A percentile compares a stretch with the other conserved stretches of the same genome.
phyloP scores from a whole-genome alignment of 2,797 vertebrate species.

The Cyclura pinguis region DNA sequence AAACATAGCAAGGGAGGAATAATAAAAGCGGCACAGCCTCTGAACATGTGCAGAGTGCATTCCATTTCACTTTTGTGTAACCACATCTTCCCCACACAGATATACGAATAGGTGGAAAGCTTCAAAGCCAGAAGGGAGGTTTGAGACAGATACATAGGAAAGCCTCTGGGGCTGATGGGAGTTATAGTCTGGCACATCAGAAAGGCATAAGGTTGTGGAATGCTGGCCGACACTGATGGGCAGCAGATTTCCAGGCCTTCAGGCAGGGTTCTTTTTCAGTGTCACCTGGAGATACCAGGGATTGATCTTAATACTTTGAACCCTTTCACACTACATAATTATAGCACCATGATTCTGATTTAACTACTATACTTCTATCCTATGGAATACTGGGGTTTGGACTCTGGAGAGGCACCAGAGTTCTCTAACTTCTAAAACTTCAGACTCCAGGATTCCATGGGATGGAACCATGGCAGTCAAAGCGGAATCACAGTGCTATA shows the following conservation, averaged over 20 bases:
- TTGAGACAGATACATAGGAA: not conserved
- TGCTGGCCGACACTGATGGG: not conserved
- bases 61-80: not conserved
- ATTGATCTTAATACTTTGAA: too few species aligned
- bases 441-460: too few species aligned
- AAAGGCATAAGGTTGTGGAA: not conserved
- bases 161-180: not conserved
- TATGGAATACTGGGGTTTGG: too few species aligned
- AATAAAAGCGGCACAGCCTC: not conserved
- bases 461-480: too few species aligned
- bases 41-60: conserved; percentile 12
- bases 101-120: not conserved
- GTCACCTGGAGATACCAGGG: not conserved
- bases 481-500: too few species aligned
- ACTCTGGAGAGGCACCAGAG: too few species aligned
- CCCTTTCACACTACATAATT: too few species aligned
- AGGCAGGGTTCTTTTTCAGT: not conserved
- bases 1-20: not conserved
- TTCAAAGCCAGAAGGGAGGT: not conserved
- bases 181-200: not conserved
- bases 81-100: not conserved
- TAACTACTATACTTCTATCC: too few species aligned
- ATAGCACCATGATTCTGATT: too few species aligned
- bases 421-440: too few species aligned
- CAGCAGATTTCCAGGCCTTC: not conserved